These are phyloP conservation scores for Zoanthus sansibaricus DNA, from an alignment of 92 coral and sea anemone genomes.

Conservation along the genomic window DNA sequence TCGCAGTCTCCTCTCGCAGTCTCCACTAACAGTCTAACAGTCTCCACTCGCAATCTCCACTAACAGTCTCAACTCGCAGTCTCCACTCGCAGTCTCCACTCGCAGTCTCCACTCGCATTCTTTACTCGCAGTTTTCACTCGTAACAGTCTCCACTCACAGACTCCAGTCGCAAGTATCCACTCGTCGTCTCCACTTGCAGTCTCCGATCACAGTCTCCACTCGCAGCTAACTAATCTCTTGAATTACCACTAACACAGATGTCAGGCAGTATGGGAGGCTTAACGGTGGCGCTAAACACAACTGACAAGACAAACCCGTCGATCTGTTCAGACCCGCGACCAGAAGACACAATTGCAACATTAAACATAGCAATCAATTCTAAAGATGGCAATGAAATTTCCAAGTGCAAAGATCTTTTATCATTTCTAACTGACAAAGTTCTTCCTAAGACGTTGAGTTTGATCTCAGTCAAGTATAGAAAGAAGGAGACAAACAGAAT, in stretches of 20 bases:
- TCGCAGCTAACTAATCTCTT: neutral
- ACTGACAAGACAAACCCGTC: neutral
- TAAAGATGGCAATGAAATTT: conserved; percentile 58
- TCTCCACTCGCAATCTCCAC: too few species aligned
- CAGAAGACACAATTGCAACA: conserved; percentile 62
- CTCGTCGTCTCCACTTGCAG: too few species aligned
- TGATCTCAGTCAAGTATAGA: conserved; percentile 63
- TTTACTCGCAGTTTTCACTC: too few species aligned
- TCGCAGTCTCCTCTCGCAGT: too few species aligned
- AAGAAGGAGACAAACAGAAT: conserved; percentile 51
- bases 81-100: too few species aligned
- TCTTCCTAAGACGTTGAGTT: conserved; percentile 77
- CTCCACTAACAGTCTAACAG: too few species aligned
- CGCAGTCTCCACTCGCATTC: too few species aligned
- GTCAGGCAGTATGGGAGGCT: neutral
- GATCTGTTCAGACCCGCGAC: neutral
- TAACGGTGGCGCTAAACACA: neutral
- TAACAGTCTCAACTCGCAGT: too few species aligned
- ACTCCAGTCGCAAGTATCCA: too few species aligned
- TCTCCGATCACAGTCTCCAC: too few species aligned
- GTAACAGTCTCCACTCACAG: too few species aligned
- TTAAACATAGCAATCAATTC: conserved; percentile 65
- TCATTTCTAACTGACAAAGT: conserved; percentile 80
- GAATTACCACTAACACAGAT: neutral
- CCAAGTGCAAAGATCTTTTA: conserved; percentile 78